Base-by-base conservation (phyloP, 2,113 vertebrate genomes). In the Nesoenas mayeri region DNA sequence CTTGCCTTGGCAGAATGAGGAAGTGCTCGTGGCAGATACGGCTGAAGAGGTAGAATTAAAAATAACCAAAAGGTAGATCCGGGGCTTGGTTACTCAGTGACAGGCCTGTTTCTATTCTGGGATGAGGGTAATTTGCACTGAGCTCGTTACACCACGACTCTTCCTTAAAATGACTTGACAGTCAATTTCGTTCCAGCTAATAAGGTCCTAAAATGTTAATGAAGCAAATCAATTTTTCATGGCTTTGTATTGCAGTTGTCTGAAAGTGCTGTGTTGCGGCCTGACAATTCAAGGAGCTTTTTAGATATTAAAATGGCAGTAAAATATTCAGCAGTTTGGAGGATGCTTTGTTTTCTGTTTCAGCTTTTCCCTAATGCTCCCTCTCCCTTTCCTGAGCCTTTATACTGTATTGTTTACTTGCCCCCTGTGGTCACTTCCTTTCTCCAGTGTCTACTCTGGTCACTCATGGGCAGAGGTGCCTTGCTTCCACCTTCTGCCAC, bases 201-300 rank as follows among this genome's bases (percentile, higher is more conserved):
- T 95, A 96, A 96, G 38, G 61, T 84, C 80, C 88, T 97, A 84
- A 96, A 97, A 96, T 96, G 96, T 94, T 97, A 96, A 96, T 95
- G 96, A 96, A 85, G 85, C 57, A 67, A 93, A 94, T 96, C 64
- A 96, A 97, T 96, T 97, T 96, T 96, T 96, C 89, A 96, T 97
- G 84, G 74, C 81, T 93, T 94, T 93, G 65, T 91, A 47, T n/a
- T 81, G 75, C 77, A 53, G 79, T 90, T 15, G 2, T 91, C 77
- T 86, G 69, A 83, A 93, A 81, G 29, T 67, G 82, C 91, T 91
- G 56, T 80, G 24, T 80, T 94, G 88, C 69, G 88, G 19, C 22
- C 48, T 86, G 50, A 47, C 34, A 74, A n/a, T 77, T 80, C 67
- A 91, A 81, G 62, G 53, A 67, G 53, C 82, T 84, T 86, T 95